Percentiles rank a stretch among this genome's conserved stretches.
These are phyloP conservation scores for Drosophila kohkoa DNA, from an alignment of 1,140 invertebrate species.

Conservation along the genomic window DNA sequence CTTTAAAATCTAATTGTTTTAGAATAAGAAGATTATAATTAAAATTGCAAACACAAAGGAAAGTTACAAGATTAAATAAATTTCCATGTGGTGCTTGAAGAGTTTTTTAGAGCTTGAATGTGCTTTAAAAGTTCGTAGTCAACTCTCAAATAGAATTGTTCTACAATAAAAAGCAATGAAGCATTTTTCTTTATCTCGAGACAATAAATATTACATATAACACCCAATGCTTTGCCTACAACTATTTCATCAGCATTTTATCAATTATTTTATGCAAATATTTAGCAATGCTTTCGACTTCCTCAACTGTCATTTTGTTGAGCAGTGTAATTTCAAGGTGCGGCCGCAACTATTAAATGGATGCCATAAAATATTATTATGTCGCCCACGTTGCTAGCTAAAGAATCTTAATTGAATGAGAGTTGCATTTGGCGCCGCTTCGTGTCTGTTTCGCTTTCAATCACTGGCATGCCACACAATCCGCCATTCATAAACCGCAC, in stretches of 20 bases:
- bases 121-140: neutral
- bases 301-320: neutral
- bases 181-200: neutral
- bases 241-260: neutral
- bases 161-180: neutral
- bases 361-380: slow-evolving; percentile 64
- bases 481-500: slow-evolving; percentile 13
- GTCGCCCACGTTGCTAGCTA: slow-evolving; percentile 27
- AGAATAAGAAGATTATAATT: too few species aligned
- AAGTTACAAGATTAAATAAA: too few species aligned
- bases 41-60: too few species aligned
- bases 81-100: too few species aligned
- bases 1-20: too few species aligned
- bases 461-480: slow-evolving; percentile 22
- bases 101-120: too few species aligned
- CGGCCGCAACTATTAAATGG: slow-evolving; percentile 51
- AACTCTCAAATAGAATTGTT: too few species aligned
- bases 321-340: slow-evolving; percentile 55
- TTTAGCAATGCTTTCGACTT: neutral
- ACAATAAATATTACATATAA: too few species aligned
- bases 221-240: too few species aligned
- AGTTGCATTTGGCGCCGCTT: slow-evolving; percentile 57
- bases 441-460: slow-evolving; percentile 28
- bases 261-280: neutral
- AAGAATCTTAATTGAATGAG: slow-evolving; percentile 69